These are phyloP conservation scores for Gambusia holbrooki DNA, from an alignment of 2,113 vertebrate genomes.

Conservation along the genomic window DNA sequence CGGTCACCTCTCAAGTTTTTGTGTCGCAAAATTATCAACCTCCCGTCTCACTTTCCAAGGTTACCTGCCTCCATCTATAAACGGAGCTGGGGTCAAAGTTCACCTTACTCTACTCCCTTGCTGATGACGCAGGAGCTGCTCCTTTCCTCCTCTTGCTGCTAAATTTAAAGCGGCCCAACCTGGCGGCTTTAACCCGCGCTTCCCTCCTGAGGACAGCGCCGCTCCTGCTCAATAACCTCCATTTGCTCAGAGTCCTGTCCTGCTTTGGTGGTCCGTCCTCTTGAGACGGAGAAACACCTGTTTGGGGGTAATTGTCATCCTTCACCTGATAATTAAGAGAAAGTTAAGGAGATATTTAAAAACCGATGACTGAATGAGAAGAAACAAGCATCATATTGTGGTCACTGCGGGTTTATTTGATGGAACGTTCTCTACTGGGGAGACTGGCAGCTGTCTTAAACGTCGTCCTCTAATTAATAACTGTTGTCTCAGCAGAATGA, in stretches of 20 bases:
- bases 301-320: neutral
- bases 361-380: neutral
- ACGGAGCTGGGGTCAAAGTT: conserved; percentile 57
- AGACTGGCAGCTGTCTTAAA: too few species aligned
- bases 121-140: conserved; percentile 57
- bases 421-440: too few species aligned
- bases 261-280: conserved; percentile 8
- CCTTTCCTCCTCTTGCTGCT: conserved; percentile 45
- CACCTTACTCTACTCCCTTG: conserved; percentile 47
- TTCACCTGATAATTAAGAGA: conserved; percentile 30
- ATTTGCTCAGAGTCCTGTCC: conserved; percentile 20
- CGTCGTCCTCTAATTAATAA: too few species aligned
- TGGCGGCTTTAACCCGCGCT: conserved; percentile 24
- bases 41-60: conserved; percentile 57
- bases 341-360: conserved; percentile 3
- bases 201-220: conserved; percentile 20
- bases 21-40: conserved; percentile 69
- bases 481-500: too few species aligned
- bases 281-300: neutral
- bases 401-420: too few species aligned
- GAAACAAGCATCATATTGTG: neutral
- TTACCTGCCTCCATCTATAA: conserved; percentile 60
- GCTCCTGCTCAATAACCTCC: conserved; percentile 36
- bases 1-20: conserved; percentile 33
- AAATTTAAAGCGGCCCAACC: conserved; percentile 50